Conservation (phyloP, 2,888 invertebrate species). For the Drosophila tanythrix region DNA sequence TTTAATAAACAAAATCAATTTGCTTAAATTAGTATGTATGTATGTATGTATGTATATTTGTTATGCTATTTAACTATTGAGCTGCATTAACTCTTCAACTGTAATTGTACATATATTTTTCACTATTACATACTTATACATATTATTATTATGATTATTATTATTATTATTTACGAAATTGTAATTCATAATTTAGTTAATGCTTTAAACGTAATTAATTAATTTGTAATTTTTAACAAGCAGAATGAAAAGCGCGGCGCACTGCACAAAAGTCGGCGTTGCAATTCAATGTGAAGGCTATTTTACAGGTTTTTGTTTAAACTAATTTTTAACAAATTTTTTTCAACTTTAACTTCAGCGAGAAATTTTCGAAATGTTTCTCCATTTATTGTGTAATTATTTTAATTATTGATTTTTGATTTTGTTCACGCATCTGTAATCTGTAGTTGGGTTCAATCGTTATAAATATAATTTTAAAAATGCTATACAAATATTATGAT, state of each 20-base stretch:
- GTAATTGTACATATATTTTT: conserved; percentile 62
- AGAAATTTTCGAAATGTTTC: conserved; percentile 26
- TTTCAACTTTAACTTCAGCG: background rate
- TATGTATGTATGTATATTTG: conserved; percentile 30
- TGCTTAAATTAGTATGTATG: conserved; percentile 26
- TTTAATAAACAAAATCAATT: conserved; percentile 7
- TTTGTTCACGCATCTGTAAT: conserved; percentile 58
- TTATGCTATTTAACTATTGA: conserved; percentile 38
- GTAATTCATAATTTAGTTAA: conserved; percentile 61
- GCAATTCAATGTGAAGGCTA: conserved; percentile 76
- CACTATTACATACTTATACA: conserved; percentile 22
- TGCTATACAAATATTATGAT: conserved; percentile 67
- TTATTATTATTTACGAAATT: conserved; percentile 44
- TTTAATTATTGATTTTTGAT: conserved; percentile 64
- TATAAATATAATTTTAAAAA: conserved; percentile 67
- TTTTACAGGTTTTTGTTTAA: conserved; percentile 82
- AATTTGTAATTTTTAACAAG: conserved; percentile 45
- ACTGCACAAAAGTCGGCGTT: conserved; percentile 43
- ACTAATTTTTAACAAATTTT: conserved; percentile 58
- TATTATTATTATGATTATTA: conserved; percentile 12
- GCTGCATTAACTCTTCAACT: conserved; percentile 28
- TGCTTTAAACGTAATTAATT: conserved; percentile 51
- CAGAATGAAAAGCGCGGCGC: conserved; percentile 50
- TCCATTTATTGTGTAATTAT: conserved; percentile 66
- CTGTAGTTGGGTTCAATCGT: conserved; percentile 79